Base-by-base conservation (phyloP, 1,140 invertebrate species). In the Penaeus indicus region DNA sequence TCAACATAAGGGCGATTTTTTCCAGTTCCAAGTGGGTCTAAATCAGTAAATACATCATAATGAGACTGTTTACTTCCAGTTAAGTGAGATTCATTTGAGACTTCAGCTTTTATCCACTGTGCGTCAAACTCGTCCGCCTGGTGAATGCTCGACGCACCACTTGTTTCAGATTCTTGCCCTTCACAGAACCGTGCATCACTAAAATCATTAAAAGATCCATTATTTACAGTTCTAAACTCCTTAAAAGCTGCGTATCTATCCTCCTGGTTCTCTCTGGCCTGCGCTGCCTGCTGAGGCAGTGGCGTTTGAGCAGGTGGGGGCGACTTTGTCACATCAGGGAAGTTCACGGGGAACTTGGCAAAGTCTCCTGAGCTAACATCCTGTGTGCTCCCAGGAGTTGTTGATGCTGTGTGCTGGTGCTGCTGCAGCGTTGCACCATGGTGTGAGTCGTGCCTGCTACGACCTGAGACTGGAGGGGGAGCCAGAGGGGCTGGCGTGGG, bases 1-100 rank as follows among this genome's bases (percentile, higher is more conserved):
- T 98, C 97, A 91, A 98, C 95, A 94, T 97, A 98, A 75, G 97
- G 97, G 93, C 96, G 96, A 93, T 95, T 97, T 92, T 96, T 95
- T 91, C 97, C 97, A 90, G 96, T 97, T 92, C 97, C 97, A 92
- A 98, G 93, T 84, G 97, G 97, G 94, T 98, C 97, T 93, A 98
- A 93, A 93, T 98, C 97, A 62, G 96, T 97, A 94, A 98, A 98
- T 90, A 97, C 96, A 81, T 91, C 90, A 75, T 90, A 91, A 42
- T 88, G 87, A 84, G 87, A 47, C 47, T 88, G 81, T 78, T 78
- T 84, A 84, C 42, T 84, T 25, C 72, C 60, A 42, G 47, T 42
- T 22, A 42, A n/a, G 8, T n/a, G n/a, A 22, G 60, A 19, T 54
- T 38, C 62, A 27, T 88, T 82, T 72, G 42, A 10, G 42, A 83